Evolutionary conservation across 2,888 invertebrate species (phyloP).

Genomic region (Endomychus coccineus): DNA sequence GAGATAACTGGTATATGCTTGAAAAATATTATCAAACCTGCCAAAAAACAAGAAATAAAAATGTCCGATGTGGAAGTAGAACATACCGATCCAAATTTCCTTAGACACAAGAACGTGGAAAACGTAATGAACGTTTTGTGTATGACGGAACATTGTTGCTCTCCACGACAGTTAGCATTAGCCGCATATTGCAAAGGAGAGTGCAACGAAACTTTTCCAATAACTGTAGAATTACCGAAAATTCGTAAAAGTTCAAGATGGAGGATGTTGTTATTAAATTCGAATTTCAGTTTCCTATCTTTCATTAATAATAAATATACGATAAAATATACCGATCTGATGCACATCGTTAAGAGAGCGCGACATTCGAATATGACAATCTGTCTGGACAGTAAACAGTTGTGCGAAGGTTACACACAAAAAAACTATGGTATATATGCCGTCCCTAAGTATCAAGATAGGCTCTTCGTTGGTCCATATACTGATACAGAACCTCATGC

Average conservation of each 20-base stretch:
- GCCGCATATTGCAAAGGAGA: neutral
- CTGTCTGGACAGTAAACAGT: conserved; percentile 33
- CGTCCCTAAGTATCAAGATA: conserved; percentile 31
- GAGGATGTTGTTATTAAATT: conserved; percentile 51
- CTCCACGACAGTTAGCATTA: neutral
- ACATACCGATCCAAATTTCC: conserved; percentile 1
- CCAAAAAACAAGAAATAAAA: neutral
- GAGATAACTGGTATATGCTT: conserved; percentile 38
- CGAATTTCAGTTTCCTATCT: conserved; percentile 49
- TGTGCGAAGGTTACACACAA: conserved; percentile 27
- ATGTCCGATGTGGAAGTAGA: neutral
- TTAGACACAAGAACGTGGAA: conserved; percentile 7
- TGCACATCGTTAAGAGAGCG: conserved; percentile 46
- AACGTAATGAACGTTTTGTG: conserved; percentile 2
- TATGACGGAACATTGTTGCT: conserved; percentile 1
- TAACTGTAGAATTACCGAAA: conserved; percentile 5
- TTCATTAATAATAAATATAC: conserved; percentile 48
- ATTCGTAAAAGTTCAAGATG: conserved; percentile 34
- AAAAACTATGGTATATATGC: conserved; percentile 35
- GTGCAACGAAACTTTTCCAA: neutral
- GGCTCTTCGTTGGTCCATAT: conserved; percentile 42
- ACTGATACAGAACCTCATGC: conserved; percentile 29
- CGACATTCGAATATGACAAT: conserved; percentile 47
- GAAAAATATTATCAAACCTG: conserved; percentile 21
- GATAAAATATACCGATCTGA: conserved; percentile 48